Evolutionary conservation across 2,113 vertebrate species (phyloP), one percentile per base, ranked within the genome.

Genomic region (Sceloporus undulatus): DNA sequence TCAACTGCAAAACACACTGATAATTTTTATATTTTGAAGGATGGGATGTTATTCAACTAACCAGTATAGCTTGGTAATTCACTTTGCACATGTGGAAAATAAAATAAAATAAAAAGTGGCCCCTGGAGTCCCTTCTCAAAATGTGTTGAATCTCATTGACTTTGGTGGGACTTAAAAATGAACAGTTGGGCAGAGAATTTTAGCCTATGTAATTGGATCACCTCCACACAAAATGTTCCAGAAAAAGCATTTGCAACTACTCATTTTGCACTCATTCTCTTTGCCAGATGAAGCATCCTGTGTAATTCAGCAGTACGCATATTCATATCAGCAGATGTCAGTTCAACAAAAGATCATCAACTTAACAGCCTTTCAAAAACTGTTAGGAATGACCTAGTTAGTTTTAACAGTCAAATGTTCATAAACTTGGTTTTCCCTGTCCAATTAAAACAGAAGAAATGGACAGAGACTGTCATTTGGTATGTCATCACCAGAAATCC

Each of bases 401-500:
- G 11, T 21, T 87, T 78, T 65, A 90, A 84, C 38, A 92, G 66
- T 92, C 56, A 92, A 11, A 9, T 85, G 79, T 14, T 62, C 59
- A 84, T 10, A 38, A 77, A 66, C 88, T 82, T 38, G 78, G 90
- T 93, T 74, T 87, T 89, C 27, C 65, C 71, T 91, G 2, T 82
- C 23, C 5, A 93, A 87, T 85, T 84, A 75, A 38, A 87, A 82
- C 34, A 82, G 59, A 8, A 68, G 59, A 83, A 82, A 79, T 77
- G 66, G 4, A 74, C 19, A 79, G 75, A 70, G 85, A 89, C 76
- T 86, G 34, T 76, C 79, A 8, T 56, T 84, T 21, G 70, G 62
- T 73, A 23, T 92, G 85, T 84, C 87, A 92, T 88, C 48, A 56
- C 56, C 81, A 89, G 77, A 89, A 73, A 90, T 54, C 1, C 25